Evolutionary conservation across 1,140 invertebrate genomes (phyloP).

Genomic region (Leptinotarsa defecta): DNA sequence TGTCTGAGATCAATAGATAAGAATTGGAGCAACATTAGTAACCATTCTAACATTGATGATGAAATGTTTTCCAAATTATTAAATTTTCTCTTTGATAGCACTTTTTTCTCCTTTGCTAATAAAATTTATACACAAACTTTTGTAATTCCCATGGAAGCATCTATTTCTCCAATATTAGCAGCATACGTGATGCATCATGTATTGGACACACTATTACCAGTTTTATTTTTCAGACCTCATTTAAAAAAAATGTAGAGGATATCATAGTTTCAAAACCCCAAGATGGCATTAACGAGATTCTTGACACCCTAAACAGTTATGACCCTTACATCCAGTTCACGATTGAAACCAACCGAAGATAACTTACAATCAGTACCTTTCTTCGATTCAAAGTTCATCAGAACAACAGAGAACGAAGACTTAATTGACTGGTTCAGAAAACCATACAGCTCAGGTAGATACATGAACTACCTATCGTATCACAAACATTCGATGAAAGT

Average conservation of each 20-base stretch:
- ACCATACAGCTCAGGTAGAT: neutral
- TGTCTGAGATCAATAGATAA: neutral
- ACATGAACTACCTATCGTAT: too few relatives aligned
- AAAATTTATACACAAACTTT: slow-evolving; percentile 10
- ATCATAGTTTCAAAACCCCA: slow-evolving; percentile 23
- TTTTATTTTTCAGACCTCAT: neutral
- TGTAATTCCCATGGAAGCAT: neutral
- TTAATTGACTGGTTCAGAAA: slow-evolving; percentile 19
- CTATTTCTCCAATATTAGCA: slow-evolving; percentile 11
- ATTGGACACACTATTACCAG: too few relatives aligned
- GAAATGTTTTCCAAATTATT: slow-evolving; percentile 8
- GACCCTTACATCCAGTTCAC: too few relatives aligned
- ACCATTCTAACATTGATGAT: slow-evolving; percentile 10
- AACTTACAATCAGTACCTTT: too few relatives aligned
- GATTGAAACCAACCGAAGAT: too few relatives aligned
- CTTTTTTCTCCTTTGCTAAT: neutral
- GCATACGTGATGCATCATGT: slow-evolving; percentile 2
- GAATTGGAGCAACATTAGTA: slow-evolving; percentile 13
- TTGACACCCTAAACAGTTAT: too few relatives aligned
- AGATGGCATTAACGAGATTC: slow-evolving; percentile 17
- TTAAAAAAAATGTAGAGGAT: slow-evolving; percentile 34
- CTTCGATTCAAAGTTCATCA: slow-evolving; percentile 9
- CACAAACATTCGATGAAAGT: neutral
- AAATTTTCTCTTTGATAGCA: neutral
- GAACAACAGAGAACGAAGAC: neutral